Percentiles rank a stretch among this genome's conserved stretches.
phyloP scores from a whole-genome alignment of 2,888 invertebrate species.

The Apamea sordens region DNA sequence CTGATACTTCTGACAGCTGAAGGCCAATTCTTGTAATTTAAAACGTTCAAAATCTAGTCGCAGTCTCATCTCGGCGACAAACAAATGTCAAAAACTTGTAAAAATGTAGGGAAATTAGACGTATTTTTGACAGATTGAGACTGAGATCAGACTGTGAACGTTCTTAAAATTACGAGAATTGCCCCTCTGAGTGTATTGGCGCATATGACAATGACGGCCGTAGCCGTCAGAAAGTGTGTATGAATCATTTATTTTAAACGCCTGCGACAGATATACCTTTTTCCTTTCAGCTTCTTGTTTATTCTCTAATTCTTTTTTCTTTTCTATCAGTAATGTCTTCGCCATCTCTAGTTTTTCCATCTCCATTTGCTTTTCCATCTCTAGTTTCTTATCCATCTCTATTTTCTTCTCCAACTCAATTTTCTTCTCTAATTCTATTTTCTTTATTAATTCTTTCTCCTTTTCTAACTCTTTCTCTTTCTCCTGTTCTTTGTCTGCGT shows the following conservation, averaged over 20 bases:
- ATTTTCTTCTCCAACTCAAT: slow-evolving; percentile 26
- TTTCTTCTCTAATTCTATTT: slow-evolving; percentile 22
- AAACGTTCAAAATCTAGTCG: no score
- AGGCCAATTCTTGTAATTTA: no score
- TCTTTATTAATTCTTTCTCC: slow-evolving; percentile 22
- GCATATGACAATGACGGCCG: not conserved
- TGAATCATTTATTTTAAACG: slow-evolving; percentile 36
- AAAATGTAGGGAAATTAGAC: no score
- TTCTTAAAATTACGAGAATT: no score
- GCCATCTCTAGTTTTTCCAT: slow-evolving; percentile 16
- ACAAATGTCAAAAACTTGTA: no score
- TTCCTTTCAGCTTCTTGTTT: slow-evolving; percentile 37
- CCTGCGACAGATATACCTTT: slow-evolving; percentile 56
- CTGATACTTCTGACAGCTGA: not conserved
- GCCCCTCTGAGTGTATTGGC: not conserved
- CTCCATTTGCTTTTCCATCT: slow-evolving; percentile 13
- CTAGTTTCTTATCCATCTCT: slow-evolving; percentile 6
- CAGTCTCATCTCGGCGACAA: no score
- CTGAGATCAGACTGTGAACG: no score
- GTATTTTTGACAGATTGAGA: no score
- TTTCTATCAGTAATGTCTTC: slow-evolving; percentile 36
- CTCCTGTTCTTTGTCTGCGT: slow-evolving; percentile 47
- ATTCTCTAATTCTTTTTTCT: slow-evolving; percentile 35
- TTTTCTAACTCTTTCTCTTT: slow-evolving; percentile 29
- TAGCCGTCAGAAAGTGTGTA: not conserved